phyloP scores from a whole-genome alignment of 37 sponge, comb jelly and placozoan genomes.

The Beroe forskalii region DNA sequence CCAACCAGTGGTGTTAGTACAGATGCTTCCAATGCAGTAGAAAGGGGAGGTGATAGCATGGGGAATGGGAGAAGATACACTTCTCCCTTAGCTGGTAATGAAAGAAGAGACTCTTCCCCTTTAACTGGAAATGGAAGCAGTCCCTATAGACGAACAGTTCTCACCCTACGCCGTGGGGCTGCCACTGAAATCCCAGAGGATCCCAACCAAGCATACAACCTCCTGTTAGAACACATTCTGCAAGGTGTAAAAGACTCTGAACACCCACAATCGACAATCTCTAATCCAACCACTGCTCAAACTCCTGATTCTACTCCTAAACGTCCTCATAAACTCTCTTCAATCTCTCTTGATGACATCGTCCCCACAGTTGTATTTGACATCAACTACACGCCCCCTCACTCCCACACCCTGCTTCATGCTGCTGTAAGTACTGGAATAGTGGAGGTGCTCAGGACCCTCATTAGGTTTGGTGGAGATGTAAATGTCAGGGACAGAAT shows the following conservation, averaged over 20 bases:
- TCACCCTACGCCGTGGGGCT: constrained; percentile 22
- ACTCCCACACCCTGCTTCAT: not conserved
- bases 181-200: constrained; percentile 50
- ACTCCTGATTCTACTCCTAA: not conserved
- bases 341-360: constrained; percentile 8
- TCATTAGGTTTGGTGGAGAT: not conserved
- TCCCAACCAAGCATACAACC: constrained; percentile 23
- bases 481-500: constrained; percentile 10
- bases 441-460: not conserved
- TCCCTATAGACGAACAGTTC: not conserved
- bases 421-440: not conserved
- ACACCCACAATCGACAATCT: not conserved
- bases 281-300: not conserved
- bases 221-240: not conserved
- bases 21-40: no score
- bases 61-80: no score
- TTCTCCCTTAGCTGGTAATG: no score
- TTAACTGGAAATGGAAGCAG: not conserved
- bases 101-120: not conserved
- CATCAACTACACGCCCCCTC: not conserved
- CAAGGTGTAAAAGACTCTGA: not conserved
- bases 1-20: no score
- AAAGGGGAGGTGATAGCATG: no score
- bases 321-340: not conserved
- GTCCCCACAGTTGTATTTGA: not conserved